phyloP scores from a whole-genome alignment of 2,888 invertebrate genomes.

The Gymnoscelis rufifasciata region DNA sequence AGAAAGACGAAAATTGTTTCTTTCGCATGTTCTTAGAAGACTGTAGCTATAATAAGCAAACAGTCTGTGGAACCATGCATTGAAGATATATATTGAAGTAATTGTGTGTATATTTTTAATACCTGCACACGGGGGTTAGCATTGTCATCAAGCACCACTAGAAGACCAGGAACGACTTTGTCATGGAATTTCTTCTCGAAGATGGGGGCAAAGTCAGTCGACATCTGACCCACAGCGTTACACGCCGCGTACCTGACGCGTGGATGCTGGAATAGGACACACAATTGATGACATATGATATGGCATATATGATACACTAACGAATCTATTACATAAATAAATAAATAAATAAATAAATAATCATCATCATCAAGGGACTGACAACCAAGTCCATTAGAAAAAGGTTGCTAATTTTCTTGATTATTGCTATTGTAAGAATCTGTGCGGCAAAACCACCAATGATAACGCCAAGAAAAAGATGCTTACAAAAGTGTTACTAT shows the following conservation, averaged over 20 bases:
- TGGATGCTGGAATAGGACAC: constrained; percentile 82
- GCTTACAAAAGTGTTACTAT: constrained; percentile 5
- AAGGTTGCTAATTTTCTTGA: constrained; percentile 70
- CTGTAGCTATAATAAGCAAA: constrained; percentile 10
- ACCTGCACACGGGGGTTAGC: constrained; percentile 96
- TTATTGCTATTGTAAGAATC: constrained; percentile 62
- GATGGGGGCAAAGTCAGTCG: constrained; percentile 97
- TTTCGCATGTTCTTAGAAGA: constrained; percentile 19
- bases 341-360: too few species aligned
- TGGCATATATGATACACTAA: too few species aligned
- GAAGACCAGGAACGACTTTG: constrained; percentile 94
- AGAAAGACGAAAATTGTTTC: constrained; percentile 5
- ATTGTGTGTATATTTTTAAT: background rate
- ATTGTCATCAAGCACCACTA: constrained; percentile 93
- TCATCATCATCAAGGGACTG: constrained; percentile 71
- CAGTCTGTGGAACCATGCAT: constrained; percentile 14
- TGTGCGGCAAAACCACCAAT: constrained; percentile 33
- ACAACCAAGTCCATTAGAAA: constrained; percentile 56
- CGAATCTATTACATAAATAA: too few species aligned
- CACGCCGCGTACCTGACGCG: constrained; percentile 98
- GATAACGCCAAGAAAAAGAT: constrained; percentile 32
- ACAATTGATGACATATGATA: background rate
- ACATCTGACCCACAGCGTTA: constrained; percentile 99
- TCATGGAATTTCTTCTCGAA: constrained; percentile 99
- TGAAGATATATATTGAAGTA: background rate